These are phyloP conservation scores for Acleris laterana DNA, from an alignment of 2,888 invertebrate genomes.

Conservation along the genomic window DNA sequence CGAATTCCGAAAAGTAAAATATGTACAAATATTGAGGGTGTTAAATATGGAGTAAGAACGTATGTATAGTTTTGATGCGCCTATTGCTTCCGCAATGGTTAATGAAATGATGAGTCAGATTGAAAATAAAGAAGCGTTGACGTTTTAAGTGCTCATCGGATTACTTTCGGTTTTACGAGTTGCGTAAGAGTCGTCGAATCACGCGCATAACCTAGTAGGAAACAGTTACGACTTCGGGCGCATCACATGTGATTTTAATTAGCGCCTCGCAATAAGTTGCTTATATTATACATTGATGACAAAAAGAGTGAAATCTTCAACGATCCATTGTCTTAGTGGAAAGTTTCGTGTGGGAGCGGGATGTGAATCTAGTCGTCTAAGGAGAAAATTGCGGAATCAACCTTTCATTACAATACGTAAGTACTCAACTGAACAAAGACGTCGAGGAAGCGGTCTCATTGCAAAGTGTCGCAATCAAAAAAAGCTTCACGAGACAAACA, in stretches of 20 bases:
- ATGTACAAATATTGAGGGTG: slow-evolving; percentile 28
- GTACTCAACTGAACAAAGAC: slow-evolving; percentile 25
- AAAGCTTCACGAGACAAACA: slow-evolving; percentile 3
- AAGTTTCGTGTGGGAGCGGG: slow-evolving; percentile 74
- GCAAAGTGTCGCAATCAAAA: slow-evolving; percentile 20
- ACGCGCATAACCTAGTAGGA: slow-evolving; percentile 61
- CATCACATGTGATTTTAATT: slow-evolving; percentile 63
- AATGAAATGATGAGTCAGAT: slow-evolving; percentile 10
- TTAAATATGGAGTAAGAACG: not conserved
- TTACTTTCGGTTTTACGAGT: slow-evolving; percentile 27
- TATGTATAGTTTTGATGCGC: not conserved
- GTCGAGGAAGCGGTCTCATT: slow-evolving; percentile 26
- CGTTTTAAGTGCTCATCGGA: slow-evolving; percentile 12
- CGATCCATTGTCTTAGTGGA: slow-evolving; percentile 74
- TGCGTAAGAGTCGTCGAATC: slow-evolving; percentile 37
- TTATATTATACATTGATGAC: slow-evolving; percentile 55
- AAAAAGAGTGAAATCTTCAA: slow-evolving; percentile 81
- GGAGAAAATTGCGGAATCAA: slow-evolving; percentile 70
- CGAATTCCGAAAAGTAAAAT: slow-evolving; percentile 48
- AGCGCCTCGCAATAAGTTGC: slow-evolving; percentile 56
- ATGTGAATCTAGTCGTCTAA: slow-evolving; percentile 54
- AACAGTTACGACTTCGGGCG: slow-evolving; percentile 51
- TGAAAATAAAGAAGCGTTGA: slow-evolving; percentile 9
- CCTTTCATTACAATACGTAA: slow-evolving; percentile 46
- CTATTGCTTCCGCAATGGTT: slow-evolving; percentile 16